phyloP scores from a whole-genome alignment of 2,113 vertebrate species.

The Acrocephalus arundinaceus region DNA sequence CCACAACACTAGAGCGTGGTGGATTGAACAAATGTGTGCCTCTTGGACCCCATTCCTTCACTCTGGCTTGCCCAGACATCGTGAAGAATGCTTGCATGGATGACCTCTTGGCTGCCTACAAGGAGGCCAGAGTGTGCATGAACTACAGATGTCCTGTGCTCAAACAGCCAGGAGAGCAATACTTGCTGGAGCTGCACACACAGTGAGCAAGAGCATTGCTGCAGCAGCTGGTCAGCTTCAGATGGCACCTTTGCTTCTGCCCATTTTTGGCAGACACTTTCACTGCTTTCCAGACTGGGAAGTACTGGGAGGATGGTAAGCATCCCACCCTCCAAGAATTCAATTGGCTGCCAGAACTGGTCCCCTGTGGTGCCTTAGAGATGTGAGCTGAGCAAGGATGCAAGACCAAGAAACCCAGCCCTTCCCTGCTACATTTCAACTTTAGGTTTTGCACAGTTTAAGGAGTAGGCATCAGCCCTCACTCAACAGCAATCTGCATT shows the following conservation, averaged over 20 bases:
- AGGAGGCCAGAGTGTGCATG: neutral
- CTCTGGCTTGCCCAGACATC: neutral
- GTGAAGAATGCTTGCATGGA: neutral
- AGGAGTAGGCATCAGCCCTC: neutral
- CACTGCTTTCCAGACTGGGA: neutral
- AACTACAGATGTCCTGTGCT: neutral
- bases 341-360: neutral
- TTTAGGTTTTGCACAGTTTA: neutral
- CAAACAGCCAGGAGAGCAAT: neutral
- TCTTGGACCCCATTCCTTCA: neutral
- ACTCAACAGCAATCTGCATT: neutral
- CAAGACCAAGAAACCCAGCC: neutral
- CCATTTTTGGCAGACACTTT: neutral
- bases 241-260: neutral
- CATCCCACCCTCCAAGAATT: neutral
- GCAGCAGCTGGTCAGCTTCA: neutral
- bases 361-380: neutral
- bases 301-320: neutral
- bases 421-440: neutral
- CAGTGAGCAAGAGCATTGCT: neutral
- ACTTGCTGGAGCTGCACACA: neutral
- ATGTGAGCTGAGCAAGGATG: neutral
- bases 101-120: neutral
- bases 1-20: neutral
- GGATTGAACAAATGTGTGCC: neutral